Evolutionary conservation across 2,888 invertebrate species (phyloP).

Genomic region (Morpho deidamia): DNA sequence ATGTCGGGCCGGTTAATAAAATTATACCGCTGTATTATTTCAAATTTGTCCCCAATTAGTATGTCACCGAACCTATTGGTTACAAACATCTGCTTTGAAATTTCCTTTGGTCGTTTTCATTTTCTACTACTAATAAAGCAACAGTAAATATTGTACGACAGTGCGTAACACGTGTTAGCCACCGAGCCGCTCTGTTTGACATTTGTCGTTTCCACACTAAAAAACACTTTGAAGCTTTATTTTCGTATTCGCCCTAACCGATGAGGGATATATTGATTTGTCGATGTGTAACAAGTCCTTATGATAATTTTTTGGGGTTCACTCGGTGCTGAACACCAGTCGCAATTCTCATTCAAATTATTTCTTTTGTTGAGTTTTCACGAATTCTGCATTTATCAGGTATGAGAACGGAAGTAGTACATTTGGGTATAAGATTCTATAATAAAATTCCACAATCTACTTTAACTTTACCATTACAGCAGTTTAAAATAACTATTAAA

Average conservation of each 20-base stretch:
- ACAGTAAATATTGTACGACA: constrained; percentile 73
- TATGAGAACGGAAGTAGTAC: too few relatives aligned
- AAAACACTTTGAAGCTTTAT: constrained; percentile 77
- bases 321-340: neutral
- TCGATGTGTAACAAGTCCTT: constrained; percentile 64
- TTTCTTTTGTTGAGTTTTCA: too few relatives aligned
- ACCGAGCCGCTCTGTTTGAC: constrained; percentile 61
- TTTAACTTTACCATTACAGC: too few relatives aligned
- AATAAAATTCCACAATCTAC: too few relatives aligned
- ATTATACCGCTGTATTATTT: constrained; percentile 27
- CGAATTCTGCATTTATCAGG: too few relatives aligned
- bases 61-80: constrained; percentile 36
- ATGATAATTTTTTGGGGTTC: constrained; percentile 42
- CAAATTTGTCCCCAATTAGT: constrained; percentile 48
- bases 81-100: constrained; percentile 50
- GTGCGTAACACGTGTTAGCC: constrained; percentile 73
- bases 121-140: constrained; percentile 67
- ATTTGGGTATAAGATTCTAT: too few relatives aligned
- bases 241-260: constrained; percentile 68
- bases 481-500: too few relatives aligned
- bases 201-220: constrained; percentile 70
- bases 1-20: constrained; percentile 11
- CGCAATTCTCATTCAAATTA: too few relatives aligned
- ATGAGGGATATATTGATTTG: constrained; percentile 74
- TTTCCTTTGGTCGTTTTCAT: constrained; percentile 56